Percentiles rank a stretch among this genome's conserved stretches.
Conservation (phyloP, 2,113 vertebrate species). For the Alosa alosa region DNA sequence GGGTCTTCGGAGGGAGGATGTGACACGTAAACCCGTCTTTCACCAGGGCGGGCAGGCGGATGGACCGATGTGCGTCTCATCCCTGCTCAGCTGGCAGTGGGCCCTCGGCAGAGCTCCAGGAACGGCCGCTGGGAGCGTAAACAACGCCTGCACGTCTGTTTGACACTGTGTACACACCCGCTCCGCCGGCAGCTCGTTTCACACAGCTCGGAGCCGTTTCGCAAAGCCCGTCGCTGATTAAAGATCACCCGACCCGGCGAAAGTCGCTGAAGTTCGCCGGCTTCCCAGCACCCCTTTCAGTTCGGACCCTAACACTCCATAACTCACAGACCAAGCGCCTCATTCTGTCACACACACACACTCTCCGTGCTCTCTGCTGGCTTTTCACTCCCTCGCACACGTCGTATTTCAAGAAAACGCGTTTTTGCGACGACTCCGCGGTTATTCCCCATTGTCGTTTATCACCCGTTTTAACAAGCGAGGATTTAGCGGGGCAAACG, state of each 20-base stretch:
- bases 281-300: not conserved
- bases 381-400: not conserved
- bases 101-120: slow-evolving; percentile 41
- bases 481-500: not conserved
- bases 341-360: not conserved
- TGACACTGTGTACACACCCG: not conserved
- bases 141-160: slow-evolving; percentile 14
- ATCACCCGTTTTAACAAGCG: not conserved
- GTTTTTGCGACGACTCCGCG: not conserved
- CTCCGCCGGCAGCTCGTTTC: not conserved
- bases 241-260: not conserved
- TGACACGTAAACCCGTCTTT: slow-evolving; percentile 66
- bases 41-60: slow-evolving; percentile 47
- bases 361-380: not conserved
- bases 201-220: not conserved
- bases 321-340: not conserved
- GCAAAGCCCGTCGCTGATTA: not conserved
- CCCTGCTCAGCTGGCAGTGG: slow-evolving; percentile 41
- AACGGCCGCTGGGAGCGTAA: slow-evolving; percentile 12
- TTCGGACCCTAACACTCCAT: not conserved
- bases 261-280: not conserved
- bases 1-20: slow-evolving; percentile 65
- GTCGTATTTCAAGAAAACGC: not conserved
- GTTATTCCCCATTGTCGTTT: no score
- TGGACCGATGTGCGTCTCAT: slow-evolving; percentile 25